These are phyloP conservation scores for Sinocyclocheilus anophthalmus DNA, from an alignment of 2,113 vertebrate genomes.

Conservation along the genomic window DNA sequence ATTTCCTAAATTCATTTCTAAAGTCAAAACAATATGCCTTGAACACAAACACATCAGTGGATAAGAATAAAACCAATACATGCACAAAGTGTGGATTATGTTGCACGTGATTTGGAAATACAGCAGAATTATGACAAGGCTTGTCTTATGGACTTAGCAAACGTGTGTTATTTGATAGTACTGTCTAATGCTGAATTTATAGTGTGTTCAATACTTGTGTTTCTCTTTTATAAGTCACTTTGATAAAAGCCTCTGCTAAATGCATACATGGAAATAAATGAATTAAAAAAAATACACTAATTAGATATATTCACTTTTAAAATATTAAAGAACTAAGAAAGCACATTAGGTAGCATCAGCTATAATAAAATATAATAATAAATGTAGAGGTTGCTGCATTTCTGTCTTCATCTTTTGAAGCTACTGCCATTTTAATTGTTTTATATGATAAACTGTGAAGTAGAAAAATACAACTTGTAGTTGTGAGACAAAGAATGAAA, in stretches of 20 bases:
- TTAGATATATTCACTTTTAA: too few relatives aligned
- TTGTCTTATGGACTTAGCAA: neutral
- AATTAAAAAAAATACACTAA: too few relatives aligned
- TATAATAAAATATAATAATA: neutral
- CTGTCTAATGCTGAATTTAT: neutral
- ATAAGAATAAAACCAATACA: neutral
- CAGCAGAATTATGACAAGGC: neutral
- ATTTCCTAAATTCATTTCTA: slow-evolving; percentile 27
- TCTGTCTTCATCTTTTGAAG: neutral
- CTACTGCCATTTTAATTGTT: neutral
- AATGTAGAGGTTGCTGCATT: neutral
- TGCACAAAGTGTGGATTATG: slow-evolving; percentile 7
- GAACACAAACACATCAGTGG: slow-evolving; percentile 27
- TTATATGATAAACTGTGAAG: neutral
- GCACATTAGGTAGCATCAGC: neutral
- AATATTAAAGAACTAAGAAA: neutral
- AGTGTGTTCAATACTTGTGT: neutral
- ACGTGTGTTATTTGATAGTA: neutral
- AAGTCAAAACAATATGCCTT: slow-evolving; percentile 6
- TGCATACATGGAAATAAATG: too few relatives aligned
- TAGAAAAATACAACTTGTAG: neutral
- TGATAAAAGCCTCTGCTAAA: too few relatives aligned
- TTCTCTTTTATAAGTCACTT: too few relatives aligned
- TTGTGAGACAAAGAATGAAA: neutral
- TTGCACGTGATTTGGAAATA: neutral